Evolutionary conservation across 2,113 vertebrate genomes (phyloP).

Genomic region (Bubo bubo): DNA sequence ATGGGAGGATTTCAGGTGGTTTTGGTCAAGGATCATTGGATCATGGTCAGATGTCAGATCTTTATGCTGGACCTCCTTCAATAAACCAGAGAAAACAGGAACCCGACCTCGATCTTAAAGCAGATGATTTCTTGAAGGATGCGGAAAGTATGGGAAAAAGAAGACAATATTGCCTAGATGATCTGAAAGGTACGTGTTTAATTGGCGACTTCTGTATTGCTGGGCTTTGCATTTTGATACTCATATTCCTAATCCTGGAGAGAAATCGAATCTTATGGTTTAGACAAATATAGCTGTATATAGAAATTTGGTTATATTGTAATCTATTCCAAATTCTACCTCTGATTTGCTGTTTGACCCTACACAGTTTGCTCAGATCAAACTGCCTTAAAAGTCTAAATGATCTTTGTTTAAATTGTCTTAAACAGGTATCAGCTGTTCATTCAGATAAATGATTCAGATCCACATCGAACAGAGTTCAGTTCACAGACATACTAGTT

Average conservation of each 20-base stretch:
- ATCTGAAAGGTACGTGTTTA: conserved; percentile 15
- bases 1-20: not conserved
- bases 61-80: not conserved
- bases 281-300: not conserved
- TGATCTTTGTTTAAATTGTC: not conserved
- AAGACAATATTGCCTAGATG: not conserved
- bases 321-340: not conserved
- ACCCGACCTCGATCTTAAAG: not conserved
- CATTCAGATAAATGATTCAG: not conserved
- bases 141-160: not conserved
- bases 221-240: not conserved
- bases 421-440: not conserved
- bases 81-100: conserved; percentile 2
- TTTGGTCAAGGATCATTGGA: not conserved
- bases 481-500: not conserved
- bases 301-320: not conserved
- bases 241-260: not conserved
- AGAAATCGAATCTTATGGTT: not conserved
- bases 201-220: not conserved
- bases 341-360: not conserved
- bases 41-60: not conserved
- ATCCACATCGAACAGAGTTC: not conserved
- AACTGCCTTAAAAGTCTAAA: not conserved
- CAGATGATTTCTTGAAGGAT: not conserved
- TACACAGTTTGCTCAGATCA: not conserved